Evolutionary conservation across 1,140 invertebrate genomes (phyloP), one percentile per base, ranked within the genome.

Genomic region (Zelostemma sp.): DNA sequence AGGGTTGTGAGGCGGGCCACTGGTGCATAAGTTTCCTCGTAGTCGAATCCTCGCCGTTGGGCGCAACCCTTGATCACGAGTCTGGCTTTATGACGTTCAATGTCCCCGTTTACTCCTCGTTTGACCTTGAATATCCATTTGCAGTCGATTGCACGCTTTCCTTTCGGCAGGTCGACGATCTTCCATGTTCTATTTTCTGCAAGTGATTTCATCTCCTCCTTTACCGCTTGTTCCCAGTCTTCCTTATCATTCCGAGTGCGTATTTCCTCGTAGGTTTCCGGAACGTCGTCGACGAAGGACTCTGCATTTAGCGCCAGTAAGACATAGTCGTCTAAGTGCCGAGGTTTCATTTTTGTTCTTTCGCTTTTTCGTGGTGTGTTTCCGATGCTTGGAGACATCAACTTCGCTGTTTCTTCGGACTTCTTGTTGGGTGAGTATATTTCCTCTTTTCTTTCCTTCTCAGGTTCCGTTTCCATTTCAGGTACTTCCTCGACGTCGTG

Each of bases 181-280:
- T 17, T 14, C 40, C 40, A 43, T 1, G 40, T 43, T 15, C n/a
- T n/a, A 11, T 43, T 17, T 14, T 43, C 3, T n/a, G 1, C 1
- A 8, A 31, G 11, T 19, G 16, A 47, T 2, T 58, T 11, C 0
- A 19, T 58, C 40, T 40, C 40, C 11, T 43, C 40, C 11, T 71
- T 14, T 21, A 77, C 80, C 6, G 77, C 78, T 41, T 43, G 15
- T 38, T 19, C 15, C 45, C 55, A 58, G 12, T 35, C 6, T 15
- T 50, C 8, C 33, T 17, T 15, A 15, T 50, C 31, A 1, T 31
- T 16, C 8, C 28, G 8, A 16, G 18, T 31, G 6, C 21, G 1
- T 14, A 50, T 50, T 0, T 49, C 45, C n/a, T 47, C 46, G 19
- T 38, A 48, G 9, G 1, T 11, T 1, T 35, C 25, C 16, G 53